phyloP scores from a whole-genome alignment of 2,113 vertebrate species.

The Apteryx mantelli region DNA sequence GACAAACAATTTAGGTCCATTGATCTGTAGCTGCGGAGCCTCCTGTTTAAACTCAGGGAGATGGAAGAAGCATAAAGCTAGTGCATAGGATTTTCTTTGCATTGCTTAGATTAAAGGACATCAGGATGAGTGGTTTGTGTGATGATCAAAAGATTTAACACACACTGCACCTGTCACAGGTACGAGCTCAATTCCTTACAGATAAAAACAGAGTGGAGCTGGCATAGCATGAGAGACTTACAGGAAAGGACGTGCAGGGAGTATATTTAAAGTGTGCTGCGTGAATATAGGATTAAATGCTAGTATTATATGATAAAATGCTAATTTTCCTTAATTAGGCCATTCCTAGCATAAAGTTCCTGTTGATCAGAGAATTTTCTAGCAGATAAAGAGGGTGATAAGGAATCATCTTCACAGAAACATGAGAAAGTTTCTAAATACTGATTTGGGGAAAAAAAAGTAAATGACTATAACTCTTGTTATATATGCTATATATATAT shows the following conservation, averaged over 20 bases:
- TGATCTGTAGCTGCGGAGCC: constrained; percentile 62
- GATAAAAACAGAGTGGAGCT: constrained; percentile 64
- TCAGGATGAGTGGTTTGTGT: constrained; percentile 61
- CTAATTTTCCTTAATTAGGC: constrained; percentile 66
- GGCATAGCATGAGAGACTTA: constrained; percentile 66
- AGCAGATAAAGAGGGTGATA: constrained; percentile 10
- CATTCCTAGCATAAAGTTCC: constrained; percentile 7
- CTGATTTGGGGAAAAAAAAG: background rate
- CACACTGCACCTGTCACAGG: constrained; percentile 70
- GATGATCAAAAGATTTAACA: constrained; percentile 74
- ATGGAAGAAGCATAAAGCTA: constrained; percentile 41
- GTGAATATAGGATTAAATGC: constrained; percentile 48
- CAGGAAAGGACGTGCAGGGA: background rate
- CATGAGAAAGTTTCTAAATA: background rate
- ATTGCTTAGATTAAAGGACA: constrained; percentile 73
- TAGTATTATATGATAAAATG: constrained; percentile 39
- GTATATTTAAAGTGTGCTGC: constrained; percentile 43
- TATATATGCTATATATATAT: background rate
- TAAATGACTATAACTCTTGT: background rate
- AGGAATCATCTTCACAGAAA: background rate
- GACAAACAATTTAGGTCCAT: constrained; percentile 71
- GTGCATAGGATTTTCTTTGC: constrained; percentile 54
- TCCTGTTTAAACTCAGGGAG: constrained; percentile 56
- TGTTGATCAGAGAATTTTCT: constrained; percentile 19
- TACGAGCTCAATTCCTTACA: constrained; percentile 60